Percentiles rank a stretch among this genome's conserved stretches.
Conservation (phyloP, 2,797 vertebrate genomes). For the Myotis vivesi region DNA sequence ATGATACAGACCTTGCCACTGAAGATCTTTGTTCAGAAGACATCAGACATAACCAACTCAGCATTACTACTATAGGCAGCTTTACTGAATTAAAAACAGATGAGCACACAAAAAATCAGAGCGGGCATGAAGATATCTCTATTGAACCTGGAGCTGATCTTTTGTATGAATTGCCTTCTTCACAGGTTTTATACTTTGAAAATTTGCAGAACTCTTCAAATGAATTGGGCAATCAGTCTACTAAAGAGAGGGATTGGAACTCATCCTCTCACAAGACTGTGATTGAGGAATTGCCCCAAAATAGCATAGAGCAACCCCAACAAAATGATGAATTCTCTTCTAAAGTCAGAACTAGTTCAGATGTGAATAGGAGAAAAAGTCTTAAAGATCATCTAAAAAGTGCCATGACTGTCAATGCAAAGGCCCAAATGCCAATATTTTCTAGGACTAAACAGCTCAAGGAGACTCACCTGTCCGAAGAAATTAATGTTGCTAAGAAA, state of each 20-base stretch:
- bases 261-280: neutral
- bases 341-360: slow-evolving; percentile 6
- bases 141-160: slow-evolving; percentile 71
- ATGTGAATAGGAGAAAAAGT: slow-evolving; percentile 83
- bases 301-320: neutral
- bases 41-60: neutral
- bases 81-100: neutral
- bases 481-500: slow-evolving; percentile 89
- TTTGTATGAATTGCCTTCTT: slow-evolving; percentile 86
- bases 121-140: neutral
- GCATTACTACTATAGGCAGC: neutral
- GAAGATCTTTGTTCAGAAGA: slow-evolving; percentile 39
- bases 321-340: neutral
- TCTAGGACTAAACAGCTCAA: slow-evolving; percentile 88
- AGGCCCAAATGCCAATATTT: slow-evolving; percentile 79
- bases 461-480: slow-evolving; percentile 89
- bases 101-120: neutral
- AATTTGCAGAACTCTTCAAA: slow-evolving; percentile 69
- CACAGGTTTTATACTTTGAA: slow-evolving; percentile 86
- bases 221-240: neutral
- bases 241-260: slow-evolving; percentile 11
- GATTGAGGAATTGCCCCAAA: neutral
- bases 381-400: slow-evolving; percentile 91
- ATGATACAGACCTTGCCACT: neutral
- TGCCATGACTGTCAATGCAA: slow-evolving; percentile 92